Evolutionary conservation across 2,113 vertebrate species (phyloP).

Genomic region (Rhinolophus ferrumequinum): DNA sequence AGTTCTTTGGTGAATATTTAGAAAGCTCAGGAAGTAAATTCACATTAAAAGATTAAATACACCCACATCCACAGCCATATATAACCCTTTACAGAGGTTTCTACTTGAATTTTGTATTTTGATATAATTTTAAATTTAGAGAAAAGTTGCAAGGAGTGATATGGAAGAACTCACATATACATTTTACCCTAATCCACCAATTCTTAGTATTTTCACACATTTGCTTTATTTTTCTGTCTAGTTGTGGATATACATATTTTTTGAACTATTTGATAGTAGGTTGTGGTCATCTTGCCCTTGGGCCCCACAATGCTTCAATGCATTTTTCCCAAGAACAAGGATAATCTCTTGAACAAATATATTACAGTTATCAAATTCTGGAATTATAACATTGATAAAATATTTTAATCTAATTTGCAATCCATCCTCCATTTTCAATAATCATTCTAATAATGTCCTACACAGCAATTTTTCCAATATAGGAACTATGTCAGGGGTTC

Average conservation of each 20-base stretch:
- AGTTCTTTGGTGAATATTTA: not conserved
- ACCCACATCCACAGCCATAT: not conserved
- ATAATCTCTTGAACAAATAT: not conserved
- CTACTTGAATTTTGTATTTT: conserved; percentile 4
- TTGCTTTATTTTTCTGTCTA: not conserved
- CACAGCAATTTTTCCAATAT: not conserved
- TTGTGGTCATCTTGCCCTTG: not conserved
- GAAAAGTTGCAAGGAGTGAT: not conserved
- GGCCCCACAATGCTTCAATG: not conserved
- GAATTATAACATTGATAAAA: not conserved
- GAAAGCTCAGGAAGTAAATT: not conserved
- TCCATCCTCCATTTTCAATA: not conserved
- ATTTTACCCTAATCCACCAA: not conserved
- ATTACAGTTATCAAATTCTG: not conserved
- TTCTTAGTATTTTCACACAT: not conserved
- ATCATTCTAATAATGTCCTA: not conserved
- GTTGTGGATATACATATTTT: not conserved
- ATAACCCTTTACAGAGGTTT: not conserved
- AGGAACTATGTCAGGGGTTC: not conserved
- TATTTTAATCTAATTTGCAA: not conserved
- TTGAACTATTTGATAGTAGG: not conserved
- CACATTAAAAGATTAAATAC: not conserved
- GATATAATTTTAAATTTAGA: not conserved
- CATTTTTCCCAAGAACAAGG: not conserved
- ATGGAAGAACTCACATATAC: not conserved